These are phyloP conservation scores for Ceratoteleas bidentatus DNA, from an alignment of 1,140 invertebrate species.

Conservation along the genomic window DNA sequence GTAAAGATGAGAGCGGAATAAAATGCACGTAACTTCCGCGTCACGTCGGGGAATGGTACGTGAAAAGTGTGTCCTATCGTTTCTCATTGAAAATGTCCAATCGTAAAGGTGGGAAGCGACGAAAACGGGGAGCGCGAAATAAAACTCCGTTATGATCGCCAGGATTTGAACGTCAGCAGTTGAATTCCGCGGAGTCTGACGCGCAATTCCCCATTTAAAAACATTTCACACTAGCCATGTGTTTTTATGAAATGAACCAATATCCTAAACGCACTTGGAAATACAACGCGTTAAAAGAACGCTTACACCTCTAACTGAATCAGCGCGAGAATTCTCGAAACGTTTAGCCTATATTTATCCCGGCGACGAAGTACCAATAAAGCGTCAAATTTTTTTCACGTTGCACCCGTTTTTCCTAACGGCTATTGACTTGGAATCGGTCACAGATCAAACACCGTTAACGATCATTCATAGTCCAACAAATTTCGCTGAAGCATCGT, in stretches of 20 bases:
- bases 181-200: constrained; percentile 30
- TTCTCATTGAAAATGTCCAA: constrained; percentile 62
- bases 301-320: too few relatives aligned
- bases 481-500: too few relatives aligned
- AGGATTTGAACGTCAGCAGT: constrained; percentile 58
- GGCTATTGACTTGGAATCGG: neutral
- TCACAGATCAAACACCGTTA: constrained; percentile 10
- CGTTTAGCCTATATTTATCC: too few relatives aligned
- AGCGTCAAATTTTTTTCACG: too few relatives aligned
- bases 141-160: constrained; percentile 56
- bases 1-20: constrained; percentile 58
- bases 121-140: constrained; percentile 20
- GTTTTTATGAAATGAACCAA: constrained; percentile 57
- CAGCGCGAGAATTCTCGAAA: too few relatives aligned
- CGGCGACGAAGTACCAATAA: too few relatives aligned
- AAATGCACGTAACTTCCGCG: constrained; percentile 62
- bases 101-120: constrained; percentile 52
- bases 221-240: constrained; percentile 42
- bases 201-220: constrained; percentile 51
- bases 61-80: constrained; percentile 63
- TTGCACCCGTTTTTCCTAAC: too few relatives aligned
- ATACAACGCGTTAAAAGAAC: too few relatives aligned
- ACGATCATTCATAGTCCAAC: constrained; percentile 2
- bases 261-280: constrained; percentile 39
- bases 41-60: constrained; percentile 58